Conservation (phyloP, 2,888 invertebrate genomes). For the Elaeidobius kamerunicus region DNA sequence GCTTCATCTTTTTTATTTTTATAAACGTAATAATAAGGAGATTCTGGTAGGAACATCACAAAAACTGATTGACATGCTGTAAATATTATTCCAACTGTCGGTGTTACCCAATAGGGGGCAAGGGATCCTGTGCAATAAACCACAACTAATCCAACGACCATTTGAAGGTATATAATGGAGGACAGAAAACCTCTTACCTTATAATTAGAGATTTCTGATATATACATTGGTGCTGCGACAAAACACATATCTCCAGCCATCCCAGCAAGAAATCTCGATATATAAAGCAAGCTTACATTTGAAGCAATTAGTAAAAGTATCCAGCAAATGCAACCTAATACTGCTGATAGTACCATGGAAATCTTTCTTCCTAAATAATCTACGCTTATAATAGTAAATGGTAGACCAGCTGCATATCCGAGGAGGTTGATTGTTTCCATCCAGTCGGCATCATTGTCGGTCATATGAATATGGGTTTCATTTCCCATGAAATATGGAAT, state of each 20-base stretch:
- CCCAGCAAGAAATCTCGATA: constrained; percentile 35
- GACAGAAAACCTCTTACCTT: constrained; percentile 46
- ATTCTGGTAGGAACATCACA: constrained; percentile 47
- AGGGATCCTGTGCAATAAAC: constrained; percentile 41
- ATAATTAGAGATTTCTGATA: constrained; percentile 46
- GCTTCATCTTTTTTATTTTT: constrained; percentile 43
- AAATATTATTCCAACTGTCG: constrained; percentile 43
- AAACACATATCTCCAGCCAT: constrained; percentile 47
- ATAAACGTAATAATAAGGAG: constrained; percentile 44
- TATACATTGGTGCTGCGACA: constrained; percentile 47
- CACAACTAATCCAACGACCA: constrained; percentile 45
- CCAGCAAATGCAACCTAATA: constrained; percentile 44
- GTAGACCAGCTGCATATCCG: constrained; percentile 41
- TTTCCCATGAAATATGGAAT: constrained; percentile 44
- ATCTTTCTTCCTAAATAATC: constrained; percentile 43
- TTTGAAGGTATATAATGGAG: constrained; percentile 46
- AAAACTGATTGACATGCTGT: constrained; percentile 41
- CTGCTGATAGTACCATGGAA: constrained; percentile 43
- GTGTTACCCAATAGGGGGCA: constrained; percentile 43
- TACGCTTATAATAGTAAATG: constrained; percentile 42
- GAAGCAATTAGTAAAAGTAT: constrained; percentile 41
- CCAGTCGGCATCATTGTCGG: constrained; percentile 39
- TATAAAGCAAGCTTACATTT: constrained; percentile 30
- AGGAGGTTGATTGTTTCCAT: constrained; percentile 39
- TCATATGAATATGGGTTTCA: constrained; percentile 43